Percentiles rank a stretch among this genome's conserved stretches.
These are phyloP conservation scores for Streptopelia turtur DNA, from an alignment of 2,797 vertebrate species.

Conservation along the genomic window DNA sequence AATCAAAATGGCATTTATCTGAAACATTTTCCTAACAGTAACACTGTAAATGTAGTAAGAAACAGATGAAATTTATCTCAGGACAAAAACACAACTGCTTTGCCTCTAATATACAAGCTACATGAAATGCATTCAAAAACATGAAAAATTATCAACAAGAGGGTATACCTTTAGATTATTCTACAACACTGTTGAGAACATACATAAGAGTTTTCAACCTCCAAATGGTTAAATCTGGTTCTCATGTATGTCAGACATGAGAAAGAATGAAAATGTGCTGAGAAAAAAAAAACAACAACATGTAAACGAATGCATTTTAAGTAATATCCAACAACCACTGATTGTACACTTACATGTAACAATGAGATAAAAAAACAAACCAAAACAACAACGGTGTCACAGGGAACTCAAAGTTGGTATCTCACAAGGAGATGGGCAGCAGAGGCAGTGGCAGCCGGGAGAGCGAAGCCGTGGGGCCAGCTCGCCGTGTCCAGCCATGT, in stretches of 20 bases:
- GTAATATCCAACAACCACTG: background rate
- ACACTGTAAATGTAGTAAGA: background rate
- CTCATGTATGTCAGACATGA: background rate
- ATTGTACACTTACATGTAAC: background rate
- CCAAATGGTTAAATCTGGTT: background rate
- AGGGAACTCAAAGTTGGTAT: background rate
- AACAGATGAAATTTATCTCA: background rate
- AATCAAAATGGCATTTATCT: background rate
- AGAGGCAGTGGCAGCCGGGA: too few species aligned
- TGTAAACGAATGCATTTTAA: background rate
- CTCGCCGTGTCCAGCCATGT: fast-evolving
- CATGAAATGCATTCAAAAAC: background rate
- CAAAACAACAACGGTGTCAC: background rate
- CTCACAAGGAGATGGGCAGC: background rate
- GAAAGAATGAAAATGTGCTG: background rate
- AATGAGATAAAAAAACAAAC: background rate
- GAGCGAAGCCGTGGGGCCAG: background rate
- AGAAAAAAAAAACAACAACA: background rate
- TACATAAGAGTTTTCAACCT: background rate
- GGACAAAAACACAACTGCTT: background rate
- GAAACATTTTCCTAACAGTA: background rate
- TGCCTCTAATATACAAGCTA: background rate
- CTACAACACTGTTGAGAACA: background rate
- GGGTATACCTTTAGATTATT: background rate
- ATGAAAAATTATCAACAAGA: background rate